Evolutionary conservation across 2,113 vertebrate genomes (phyloP).

Genomic region (Siniperca chuatsi): DNA sequence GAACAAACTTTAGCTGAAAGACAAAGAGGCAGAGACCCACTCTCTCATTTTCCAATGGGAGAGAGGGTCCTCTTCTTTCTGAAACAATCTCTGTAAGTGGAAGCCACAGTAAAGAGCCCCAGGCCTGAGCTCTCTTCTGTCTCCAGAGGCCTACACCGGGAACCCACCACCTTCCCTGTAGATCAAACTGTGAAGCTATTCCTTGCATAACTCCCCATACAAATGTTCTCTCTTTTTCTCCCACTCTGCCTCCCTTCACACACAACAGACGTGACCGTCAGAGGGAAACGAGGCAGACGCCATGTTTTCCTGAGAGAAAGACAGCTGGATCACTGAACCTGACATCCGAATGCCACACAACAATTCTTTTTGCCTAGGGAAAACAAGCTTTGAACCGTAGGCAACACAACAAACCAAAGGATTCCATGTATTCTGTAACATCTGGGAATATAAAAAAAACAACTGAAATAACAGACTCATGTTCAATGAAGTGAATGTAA

Average conservation of each 20-base stretch:
- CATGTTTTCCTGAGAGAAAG: slow-evolving; percentile 22
- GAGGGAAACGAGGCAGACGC: slow-evolving; percentile 3
- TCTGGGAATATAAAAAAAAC: not conserved
- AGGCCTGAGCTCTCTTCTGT: slow-evolving; percentile 10
- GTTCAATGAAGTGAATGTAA: slow-evolving; percentile 6
- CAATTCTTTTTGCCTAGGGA: slow-evolving; percentile 27
- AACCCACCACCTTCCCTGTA: slow-evolving; percentile 9
- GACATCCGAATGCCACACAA: slow-evolving; percentile 34
- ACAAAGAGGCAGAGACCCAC: not conserved
- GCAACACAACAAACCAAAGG: slow-evolving; percentile 12
- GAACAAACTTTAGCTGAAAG: not conserved
- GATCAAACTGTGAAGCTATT: slow-evolving; percentile 20
- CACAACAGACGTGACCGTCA: slow-evolving; percentile 4
- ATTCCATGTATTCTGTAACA: slow-evolving; percentile 7
- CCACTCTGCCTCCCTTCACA: slow-evolving; percentile 4
- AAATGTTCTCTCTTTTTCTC: not conserved
- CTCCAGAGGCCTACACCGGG: slow-evolving; percentile 6
- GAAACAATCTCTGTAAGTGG: slow-evolving; percentile 8
- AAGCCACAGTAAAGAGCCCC: slow-evolving; percentile 3
- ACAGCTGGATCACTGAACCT: slow-evolving; percentile 28
- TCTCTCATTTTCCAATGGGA: not conserved
- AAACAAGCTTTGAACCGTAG: slow-evolving; percentile 24
- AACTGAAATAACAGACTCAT: not conserved
- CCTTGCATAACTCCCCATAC: not conserved
- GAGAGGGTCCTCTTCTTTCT: not conserved